phyloP scores from a whole-genome alignment of 2,113 vertebrate genomes.

The Aix galericulata region DNA sequence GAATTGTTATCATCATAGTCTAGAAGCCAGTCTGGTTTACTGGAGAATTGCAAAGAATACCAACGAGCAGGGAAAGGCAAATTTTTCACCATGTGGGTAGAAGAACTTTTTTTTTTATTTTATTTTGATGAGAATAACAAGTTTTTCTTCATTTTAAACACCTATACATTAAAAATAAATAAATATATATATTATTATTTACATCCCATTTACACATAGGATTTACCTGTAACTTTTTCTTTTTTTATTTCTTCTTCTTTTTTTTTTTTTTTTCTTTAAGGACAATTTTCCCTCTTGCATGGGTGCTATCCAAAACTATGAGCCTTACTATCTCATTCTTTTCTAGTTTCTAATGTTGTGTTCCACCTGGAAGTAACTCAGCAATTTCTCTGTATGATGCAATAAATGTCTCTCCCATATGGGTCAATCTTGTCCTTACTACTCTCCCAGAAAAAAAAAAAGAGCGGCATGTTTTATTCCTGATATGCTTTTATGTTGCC shows the following conservation, averaged over 20 bases:
- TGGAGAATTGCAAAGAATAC: background rate
- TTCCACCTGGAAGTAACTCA: background rate
- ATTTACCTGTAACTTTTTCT: background rate
- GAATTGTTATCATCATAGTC: accelerated
- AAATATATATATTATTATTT: background rate
- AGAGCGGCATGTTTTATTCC: background rate
- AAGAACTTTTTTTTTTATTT: background rate
- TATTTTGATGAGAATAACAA: background rate
- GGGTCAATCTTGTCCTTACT: background rate
- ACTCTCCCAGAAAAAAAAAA: background rate
- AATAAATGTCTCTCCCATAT: background rate
- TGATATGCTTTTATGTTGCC: background rate
- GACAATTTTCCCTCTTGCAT: background rate
- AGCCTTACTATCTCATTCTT: background rate
- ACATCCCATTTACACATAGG: background rate
- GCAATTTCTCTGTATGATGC: background rate
- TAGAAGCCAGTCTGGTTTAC: background rate
- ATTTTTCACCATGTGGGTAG: background rate
- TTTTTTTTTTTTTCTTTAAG: background rate
- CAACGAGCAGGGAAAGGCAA: background rate
- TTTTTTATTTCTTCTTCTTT: background rate
- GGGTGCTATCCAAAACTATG: background rate
- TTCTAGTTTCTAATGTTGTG: background rate
- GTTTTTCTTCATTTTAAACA: background rate
- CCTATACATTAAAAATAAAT: background rate